phyloP scores from a whole-genome alignment of 2,888 invertebrate species.

The Hipparchia sbordonii region DNA sequence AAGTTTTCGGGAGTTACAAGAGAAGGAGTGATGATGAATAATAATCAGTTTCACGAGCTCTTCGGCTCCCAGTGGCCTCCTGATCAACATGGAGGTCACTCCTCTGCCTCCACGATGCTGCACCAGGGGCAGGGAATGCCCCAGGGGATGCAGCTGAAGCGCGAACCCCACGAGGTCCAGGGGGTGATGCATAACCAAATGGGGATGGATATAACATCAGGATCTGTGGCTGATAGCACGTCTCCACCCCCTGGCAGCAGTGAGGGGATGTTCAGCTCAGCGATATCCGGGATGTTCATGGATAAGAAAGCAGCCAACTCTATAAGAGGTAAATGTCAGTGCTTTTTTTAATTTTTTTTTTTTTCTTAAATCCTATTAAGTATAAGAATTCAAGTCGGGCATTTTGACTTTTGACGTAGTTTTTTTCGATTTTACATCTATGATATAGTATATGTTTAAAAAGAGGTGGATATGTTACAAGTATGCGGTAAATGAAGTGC shows the following conservation, averaged over 20 bases:
- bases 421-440: too few species aligned
- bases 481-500: too few species aligned
- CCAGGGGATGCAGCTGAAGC: slow-evolving; percentile 67
- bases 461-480: too few species aligned
- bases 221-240: slow-evolving; percentile 83
- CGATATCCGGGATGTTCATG: slow-evolving; percentile 77
- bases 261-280: slow-evolving; percentile 74
- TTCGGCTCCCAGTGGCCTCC: slow-evolving; percentile 81
- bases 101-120: slow-evolving; percentile 75
- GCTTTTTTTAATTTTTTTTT: slow-evolving; percentile 26
- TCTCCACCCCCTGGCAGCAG: slow-evolving; percentile 82
- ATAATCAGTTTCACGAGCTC: slow-evolving; percentile 76
- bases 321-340: slow-evolving; percentile 82
- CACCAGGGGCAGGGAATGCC: slow-evolving; percentile 61
- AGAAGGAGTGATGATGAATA: slow-evolving; percentile 67
- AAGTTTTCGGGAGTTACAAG: slow-evolving; percentile 44
- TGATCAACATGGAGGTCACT: slow-evolving; percentile 76
- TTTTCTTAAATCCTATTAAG: not conserved
- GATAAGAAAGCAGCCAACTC: slow-evolving; percentile 85
- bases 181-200: slow-evolving; percentile 68
- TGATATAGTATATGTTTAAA: too few species aligned
- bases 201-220: slow-evolving; percentile 66
- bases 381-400: not conserved
- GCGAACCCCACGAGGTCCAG: slow-evolving; percentile 67
- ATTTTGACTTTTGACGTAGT: not conserved